These are phyloP conservation scores for Coluber constrictor DNA, from an alignment of 2,797 vertebrate species.

Conservation along the genomic window DNA sequence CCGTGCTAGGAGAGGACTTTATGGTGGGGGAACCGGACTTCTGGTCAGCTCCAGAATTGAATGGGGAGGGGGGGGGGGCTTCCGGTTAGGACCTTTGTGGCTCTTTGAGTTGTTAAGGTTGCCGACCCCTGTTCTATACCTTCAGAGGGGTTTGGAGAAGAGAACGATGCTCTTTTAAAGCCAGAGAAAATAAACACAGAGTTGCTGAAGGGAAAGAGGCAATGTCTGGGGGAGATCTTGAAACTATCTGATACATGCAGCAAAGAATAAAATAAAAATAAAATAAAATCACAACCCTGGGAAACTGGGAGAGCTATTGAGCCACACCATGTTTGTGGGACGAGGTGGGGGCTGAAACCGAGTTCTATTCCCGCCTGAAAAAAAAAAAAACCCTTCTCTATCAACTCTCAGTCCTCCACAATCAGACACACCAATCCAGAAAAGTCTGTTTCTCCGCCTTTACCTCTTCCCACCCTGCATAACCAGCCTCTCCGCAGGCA, in stretches of 20 bases:
- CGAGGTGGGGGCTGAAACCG: not conserved
- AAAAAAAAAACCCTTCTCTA: not conserved
- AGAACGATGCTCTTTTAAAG: not conserved
- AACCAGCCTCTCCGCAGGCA: conserved; percentile 29
- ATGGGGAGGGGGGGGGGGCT: too few species aligned
- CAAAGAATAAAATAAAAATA: not conserved
- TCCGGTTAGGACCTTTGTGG: too few species aligned
- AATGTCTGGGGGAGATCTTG: too few species aligned
- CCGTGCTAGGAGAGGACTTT: too few species aligned
- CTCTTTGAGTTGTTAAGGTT: too few species aligned
- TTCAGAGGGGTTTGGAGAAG: not conserved
- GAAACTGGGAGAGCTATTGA: not conserved
- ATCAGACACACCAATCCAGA: not conserved
- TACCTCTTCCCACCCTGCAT: not conserved
- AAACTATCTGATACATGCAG: too few species aligned
- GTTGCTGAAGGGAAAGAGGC: not conserved
- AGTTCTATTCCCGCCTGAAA: too few species aligned
- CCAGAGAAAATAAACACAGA: not conserved
- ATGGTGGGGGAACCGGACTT: too few species aligned
- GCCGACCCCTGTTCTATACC: not conserved
- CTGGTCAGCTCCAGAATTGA: too few species aligned
- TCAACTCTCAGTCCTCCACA: not conserved
- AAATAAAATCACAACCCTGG: not conserved
- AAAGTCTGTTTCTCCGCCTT: not conserved
- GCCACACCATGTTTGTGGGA: not conserved